These are phyloP conservation scores for Glareola pratincola DNA, from an alignment of 2,113 vertebrate genomes.

Conservation along the genomic window DNA sequence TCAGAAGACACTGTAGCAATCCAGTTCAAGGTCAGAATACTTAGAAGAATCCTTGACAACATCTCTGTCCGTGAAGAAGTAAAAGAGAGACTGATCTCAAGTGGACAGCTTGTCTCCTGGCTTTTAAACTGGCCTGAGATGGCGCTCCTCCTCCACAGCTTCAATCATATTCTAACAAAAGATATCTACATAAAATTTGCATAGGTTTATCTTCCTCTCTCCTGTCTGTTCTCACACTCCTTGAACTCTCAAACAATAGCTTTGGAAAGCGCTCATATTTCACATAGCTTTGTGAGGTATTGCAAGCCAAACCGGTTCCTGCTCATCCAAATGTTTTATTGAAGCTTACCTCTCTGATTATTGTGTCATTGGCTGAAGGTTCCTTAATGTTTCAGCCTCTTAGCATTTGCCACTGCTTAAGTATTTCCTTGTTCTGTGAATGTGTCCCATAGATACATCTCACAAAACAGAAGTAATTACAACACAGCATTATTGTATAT, in stretches of 20 bases:
- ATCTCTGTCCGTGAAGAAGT: neutral
- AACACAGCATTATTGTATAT: neutral
- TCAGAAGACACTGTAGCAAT: constrained; percentile 6
- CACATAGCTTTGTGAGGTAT: neutral
- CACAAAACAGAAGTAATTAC: neutral
- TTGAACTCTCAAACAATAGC: neutral
- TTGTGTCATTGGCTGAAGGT: neutral
- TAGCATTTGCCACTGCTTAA: neutral
- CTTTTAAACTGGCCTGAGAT: constrained; percentile 3
- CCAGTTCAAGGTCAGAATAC: constrained; percentile 18
- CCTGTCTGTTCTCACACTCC: neutral
- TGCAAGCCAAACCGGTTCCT: constrained; percentile 37
- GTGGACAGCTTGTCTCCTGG: neutral
- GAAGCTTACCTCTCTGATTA: neutral
- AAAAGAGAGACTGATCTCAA: neutral
- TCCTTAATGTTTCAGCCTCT: neutral
- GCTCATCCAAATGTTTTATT: neutral
- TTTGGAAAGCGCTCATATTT: constrained; percentile 31
- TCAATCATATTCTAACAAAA: neutral
- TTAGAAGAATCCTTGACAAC: constrained; percentile 36
- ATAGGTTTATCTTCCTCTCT: neutral
- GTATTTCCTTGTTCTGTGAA: neutral
- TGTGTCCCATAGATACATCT: neutral
- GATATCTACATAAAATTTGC: constrained; percentile 50
- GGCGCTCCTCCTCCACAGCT: neutral